phyloP scores from a whole-genome alignment of 2,113 vertebrate species.

The Cryptomyrus ogoouensis region DNA sequence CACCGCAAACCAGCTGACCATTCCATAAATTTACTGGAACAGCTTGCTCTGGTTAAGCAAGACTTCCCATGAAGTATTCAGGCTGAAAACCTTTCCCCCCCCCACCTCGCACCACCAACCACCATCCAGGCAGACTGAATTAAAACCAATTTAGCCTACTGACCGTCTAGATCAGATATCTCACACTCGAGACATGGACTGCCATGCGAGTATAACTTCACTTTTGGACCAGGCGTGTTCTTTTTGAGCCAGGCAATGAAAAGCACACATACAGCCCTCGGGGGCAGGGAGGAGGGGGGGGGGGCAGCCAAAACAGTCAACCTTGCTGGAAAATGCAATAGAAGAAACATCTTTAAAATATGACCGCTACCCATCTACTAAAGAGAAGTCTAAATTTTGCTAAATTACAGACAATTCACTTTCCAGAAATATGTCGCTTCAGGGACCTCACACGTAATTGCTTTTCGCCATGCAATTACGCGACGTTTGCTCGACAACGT shows the following conservation, averaged over 20 bases:
- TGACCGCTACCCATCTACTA: background rate
- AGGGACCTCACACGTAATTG: background rate
- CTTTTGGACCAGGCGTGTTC: background rate
- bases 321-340: background rate
- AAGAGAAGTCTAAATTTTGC: background rate
- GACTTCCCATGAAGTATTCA: background rate
- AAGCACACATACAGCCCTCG: background rate
- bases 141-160: conserved; percentile 1
- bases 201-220: background rate
- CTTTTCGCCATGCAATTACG: background rate
- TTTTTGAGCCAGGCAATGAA: background rate
- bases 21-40: background rate
- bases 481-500: background rate
- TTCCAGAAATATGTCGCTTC: background rate
- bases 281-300: background rate
- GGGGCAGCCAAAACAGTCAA: background rate
- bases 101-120: background rate
- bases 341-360: background rate
- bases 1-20: background rate
- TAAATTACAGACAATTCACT: background rate
- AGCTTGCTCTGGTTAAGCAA: background rate
- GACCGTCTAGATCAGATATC: background rate
- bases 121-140: background rate
- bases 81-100: background rate
- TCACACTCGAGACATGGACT: background rate